Base-by-base conservation (phyloP, 1,140 invertebrate genomes). In the Venustaconcha ellipsiformis region DNA sequence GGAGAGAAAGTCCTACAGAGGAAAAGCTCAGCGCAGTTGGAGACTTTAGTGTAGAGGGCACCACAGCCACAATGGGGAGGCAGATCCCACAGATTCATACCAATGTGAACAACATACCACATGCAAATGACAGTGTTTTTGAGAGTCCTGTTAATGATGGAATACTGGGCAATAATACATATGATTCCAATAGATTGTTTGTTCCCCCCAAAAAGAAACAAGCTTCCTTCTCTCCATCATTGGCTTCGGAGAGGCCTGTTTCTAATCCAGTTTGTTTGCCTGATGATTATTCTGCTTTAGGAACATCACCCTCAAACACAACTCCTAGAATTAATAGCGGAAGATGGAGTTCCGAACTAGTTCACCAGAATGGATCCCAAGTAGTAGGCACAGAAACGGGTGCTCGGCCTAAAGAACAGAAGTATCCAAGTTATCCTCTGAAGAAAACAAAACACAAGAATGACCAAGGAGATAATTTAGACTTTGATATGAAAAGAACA, bases 161-260 rank as follows among this genome's bases (percentile, higher is more conserved):
- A 12, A 18, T 23, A 37, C 26, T 18, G 20, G 70, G 18, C 17
- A 26, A 6, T 20, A 30, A 4, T 20, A 30, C 15, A 3, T 30
- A 23, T 6, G 75, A 77, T 23, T 59, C 23, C 17, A 72, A 77
- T 48, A 17, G 70, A 55, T 66, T 77, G 20, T 77, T 77, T 72
- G 70, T 77, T n/a, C 75, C 75, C 57, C 72, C 68, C 58, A 77
- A 72, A 37, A 77, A 77, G 37, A 77, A 77, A 26, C 63, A 59
- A 20, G 62, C 68, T 37, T 70, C 69, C 13, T 71, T 66, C 8
- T 66, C 69, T 8, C 65, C 70, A 11, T 69, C 57, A 1, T 77
- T 67, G 48, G 69, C 73, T 13, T 67, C 67, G 1, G 67, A 70
- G 37, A 30, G 67, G 57, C 55, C 26, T n/a, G 57, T 37, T 37